Evolutionary conservation across 2,797 vertebrate genomes (phyloP), one percentile per base, ranked within the genome.

Genomic region (Poecile montanus): DNA sequence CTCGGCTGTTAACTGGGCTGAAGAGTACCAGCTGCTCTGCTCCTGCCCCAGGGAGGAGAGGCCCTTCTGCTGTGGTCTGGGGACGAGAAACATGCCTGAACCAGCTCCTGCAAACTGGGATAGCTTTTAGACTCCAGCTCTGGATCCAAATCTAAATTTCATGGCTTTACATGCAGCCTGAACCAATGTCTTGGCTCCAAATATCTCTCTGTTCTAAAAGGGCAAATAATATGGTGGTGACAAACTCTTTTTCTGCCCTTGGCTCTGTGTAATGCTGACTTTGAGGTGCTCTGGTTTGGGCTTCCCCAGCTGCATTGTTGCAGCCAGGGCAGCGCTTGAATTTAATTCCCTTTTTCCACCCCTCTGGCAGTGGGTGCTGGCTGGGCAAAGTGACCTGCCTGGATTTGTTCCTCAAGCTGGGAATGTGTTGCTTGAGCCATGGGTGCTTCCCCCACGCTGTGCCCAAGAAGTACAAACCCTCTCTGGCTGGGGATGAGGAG

Each of bases 1-100:
- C 91, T 95, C 32, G 10, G 78, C 85, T 94, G 92, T 92, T 96
- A 95, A 90, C 86, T 71, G 90, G 94, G 93, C 84, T 91, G 96
- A 96, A 91, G 92, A 94, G 94, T 95, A 96, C 95, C 96, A 95
- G 96, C 96, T 96, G 96, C 93, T 96, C 78, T 70, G 80, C 56
- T 89, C 66, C 86, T 88, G 94, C 95, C 93, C 94, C 10, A 7
- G 89, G 95, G 91, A 91, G 85, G 72, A 93, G 94, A 94, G 95
- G 96, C 94, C 93, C 90, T 96, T 93, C 92, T 96, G 95, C 92
- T 82, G 60, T n/a, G 42, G 56, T 94, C 75, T 95, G 86, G 94
- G 94, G 90, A 91, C 1, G 30, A 73, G 86, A 79, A 94, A 94
- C 7, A 51, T 32, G 93, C 80, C 77, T 87, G 67, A 94, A 95